phyloP scores from a whole-genome alignment of 2,888 invertebrate species.

The Druceiella hillmani region DNA sequence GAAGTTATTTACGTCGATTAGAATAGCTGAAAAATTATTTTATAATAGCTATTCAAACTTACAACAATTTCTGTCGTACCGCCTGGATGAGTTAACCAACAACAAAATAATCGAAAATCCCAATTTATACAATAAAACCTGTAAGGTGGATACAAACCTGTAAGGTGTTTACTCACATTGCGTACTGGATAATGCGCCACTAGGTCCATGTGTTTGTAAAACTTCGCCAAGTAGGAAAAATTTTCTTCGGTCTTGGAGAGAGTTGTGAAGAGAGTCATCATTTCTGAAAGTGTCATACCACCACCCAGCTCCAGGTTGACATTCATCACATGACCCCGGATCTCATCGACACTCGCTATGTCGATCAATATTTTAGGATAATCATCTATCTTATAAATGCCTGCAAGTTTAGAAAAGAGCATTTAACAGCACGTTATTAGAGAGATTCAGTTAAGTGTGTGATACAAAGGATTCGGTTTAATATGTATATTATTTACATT shows the following conservation, averaged over 20 bases:
- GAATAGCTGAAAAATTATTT: no score
- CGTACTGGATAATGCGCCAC: slow-evolving; percentile 69
- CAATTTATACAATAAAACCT: no score
- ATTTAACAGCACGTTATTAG: no score
- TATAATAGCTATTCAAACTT: no score
- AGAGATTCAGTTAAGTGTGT: no score
- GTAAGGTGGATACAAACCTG: no score
- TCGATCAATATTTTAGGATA: slow-evolving; percentile 38
- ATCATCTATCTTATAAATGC: slow-evolving; percentile 36
- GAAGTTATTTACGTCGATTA: no score
- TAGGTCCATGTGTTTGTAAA: slow-evolving; percentile 62
- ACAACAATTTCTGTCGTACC: no score
- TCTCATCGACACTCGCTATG: slow-evolving; percentile 36
- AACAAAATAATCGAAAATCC: no score
- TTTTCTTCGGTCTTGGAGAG: slow-evolving; percentile 37
- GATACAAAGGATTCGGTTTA: no score
- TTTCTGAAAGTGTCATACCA: slow-evolving; percentile 37
- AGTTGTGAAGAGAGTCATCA: slow-evolving; percentile 43
- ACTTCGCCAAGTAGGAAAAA: slow-evolving; percentile 56
- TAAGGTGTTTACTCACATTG: slow-evolving; percentile 67
- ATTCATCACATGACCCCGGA: slow-evolving; percentile 34
- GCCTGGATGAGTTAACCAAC: no score
- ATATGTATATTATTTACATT: no score
- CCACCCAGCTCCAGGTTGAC: slow-evolving; percentile 39
- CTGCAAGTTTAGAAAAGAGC: slow-evolving; percentile 30